These are phyloP conservation scores for Norana najaformis DNA, from an alignment of 2,888 invertebrate species.

Conservation along the genomic window DNA sequence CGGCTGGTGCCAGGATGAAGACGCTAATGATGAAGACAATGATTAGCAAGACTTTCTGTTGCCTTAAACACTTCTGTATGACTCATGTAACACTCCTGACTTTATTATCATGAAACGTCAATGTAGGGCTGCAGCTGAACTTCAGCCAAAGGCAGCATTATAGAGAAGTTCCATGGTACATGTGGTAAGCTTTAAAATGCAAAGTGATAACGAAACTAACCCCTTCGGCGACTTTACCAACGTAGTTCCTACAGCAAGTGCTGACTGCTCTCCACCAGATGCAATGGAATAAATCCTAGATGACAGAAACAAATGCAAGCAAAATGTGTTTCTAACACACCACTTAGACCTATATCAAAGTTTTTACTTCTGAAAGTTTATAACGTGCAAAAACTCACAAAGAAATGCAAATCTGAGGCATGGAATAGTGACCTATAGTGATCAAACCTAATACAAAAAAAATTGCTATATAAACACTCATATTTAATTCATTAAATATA, in stretches of 20 bases:
- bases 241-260: neutral
- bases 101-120: neutral
- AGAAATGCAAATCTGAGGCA: neutral
- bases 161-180: neutral
- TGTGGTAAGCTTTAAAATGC: neutral
- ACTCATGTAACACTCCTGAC: neutral
- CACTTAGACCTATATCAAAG: too few species aligned
- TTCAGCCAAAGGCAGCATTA: neutral
- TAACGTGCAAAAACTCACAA: too few species aligned
- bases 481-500: neutral
- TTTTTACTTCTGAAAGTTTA: too few species aligned
- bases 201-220: neutral
- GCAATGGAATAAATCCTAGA: constrained; percentile 16
- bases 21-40: neutral
- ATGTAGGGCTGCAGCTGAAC: neutral
- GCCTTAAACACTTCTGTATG: neutral
- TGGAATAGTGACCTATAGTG: neutral
- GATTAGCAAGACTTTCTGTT: neutral
- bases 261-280: neutral
- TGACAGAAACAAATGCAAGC: neutral
- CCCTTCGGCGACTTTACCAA: constrained; percentile 9
- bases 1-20: neutral
- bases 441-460: neutral
- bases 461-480: neutral
- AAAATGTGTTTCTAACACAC: too few species aligned